Evolutionary conservation across 2,113 vertebrate species (phyloP).

Genomic region (Psettodes erumei): DNA sequence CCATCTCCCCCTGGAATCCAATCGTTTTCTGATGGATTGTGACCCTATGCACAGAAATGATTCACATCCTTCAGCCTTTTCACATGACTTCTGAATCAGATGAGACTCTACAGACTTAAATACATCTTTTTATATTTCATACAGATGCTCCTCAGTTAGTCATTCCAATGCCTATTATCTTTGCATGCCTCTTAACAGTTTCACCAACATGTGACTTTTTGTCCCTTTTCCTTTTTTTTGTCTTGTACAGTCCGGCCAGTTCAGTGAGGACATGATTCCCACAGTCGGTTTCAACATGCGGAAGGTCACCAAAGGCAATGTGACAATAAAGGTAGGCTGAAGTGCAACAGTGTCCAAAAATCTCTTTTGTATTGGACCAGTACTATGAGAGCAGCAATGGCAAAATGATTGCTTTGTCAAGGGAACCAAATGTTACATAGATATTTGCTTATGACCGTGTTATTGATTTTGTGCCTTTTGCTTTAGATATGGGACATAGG

Average conservation of each 20-base stretch:
- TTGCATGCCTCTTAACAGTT: background rate
- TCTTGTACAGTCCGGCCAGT: slow-evolving; percentile 85
- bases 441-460: background rate
- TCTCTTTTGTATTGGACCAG: background rate
- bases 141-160: background rate
- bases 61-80: background rate
- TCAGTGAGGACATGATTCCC: slow-evolving; percentile 92
- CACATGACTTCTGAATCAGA: background rate
- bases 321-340: slow-evolving; percentile 84
- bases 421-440: background rate
- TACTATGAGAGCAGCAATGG: background rate
- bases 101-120: background rate
- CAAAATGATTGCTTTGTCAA: background rate
- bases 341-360: slow-evolving; percentile 1
- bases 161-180: background rate
- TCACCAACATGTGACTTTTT: background rate
- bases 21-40: slow-evolving; percentile 19
- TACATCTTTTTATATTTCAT: background rate
- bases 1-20: background rate
- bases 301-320: slow-evolving; percentile 86
- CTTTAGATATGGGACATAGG: slow-evolving; percentile 98
- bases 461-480: background rate
- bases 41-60: background rate
- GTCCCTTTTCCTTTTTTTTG: slow-evolving; percentile 10
- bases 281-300: slow-evolving; percentile 93